These are phyloP conservation scores for Orthonyx spaldingii DNA, from an alignment of 2,113 vertebrate species.

Conservation along the genomic window DNA sequence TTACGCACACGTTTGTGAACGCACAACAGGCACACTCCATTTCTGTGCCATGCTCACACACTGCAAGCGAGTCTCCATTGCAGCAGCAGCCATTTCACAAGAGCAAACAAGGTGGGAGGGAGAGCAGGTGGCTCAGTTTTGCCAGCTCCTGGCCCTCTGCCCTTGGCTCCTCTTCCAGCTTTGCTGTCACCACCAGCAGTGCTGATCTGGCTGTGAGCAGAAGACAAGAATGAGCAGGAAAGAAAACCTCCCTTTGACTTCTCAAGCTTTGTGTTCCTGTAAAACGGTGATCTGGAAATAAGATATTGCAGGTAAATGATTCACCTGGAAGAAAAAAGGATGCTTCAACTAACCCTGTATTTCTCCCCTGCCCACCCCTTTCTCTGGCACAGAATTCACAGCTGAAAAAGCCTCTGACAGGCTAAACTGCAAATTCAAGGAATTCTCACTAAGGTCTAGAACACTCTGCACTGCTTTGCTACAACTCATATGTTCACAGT, in stretches of 20 bases:
- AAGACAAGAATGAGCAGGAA: neutral
- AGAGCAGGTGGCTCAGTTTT: slow-evolving; percentile 33
- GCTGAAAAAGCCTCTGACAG: neutral
- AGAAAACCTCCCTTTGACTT: neutral
- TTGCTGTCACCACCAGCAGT: neutral
- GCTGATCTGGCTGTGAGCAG: neutral
- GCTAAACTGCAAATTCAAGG: neutral
- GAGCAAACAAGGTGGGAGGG: slow-evolving; percentile 30
- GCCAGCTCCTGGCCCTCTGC: slow-evolving; percentile 35
- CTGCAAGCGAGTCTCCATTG: neutral
- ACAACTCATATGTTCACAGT: neutral
- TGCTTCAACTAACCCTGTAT: neutral
- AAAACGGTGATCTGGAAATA: neutral
- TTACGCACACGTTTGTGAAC: fast-evolving
- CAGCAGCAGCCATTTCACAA: slow-evolving; percentile 29
- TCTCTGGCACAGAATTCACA: neutral
- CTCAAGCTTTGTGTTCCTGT: neutral
- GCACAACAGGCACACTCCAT: fast-evolving
- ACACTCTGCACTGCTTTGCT: neutral
- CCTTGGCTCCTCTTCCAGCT: slow-evolving; percentile 1
- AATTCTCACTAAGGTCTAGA: neutral
- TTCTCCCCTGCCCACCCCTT: neutral
- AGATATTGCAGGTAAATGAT: neutral
- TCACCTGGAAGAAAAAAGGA: neutral
- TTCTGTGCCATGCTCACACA: neutral